Evolutionary conservation across 1,140 invertebrate species (phyloP), one percentile per base, ranked within the genome.

Genomic region (Drosophila albomicans): DNA sequence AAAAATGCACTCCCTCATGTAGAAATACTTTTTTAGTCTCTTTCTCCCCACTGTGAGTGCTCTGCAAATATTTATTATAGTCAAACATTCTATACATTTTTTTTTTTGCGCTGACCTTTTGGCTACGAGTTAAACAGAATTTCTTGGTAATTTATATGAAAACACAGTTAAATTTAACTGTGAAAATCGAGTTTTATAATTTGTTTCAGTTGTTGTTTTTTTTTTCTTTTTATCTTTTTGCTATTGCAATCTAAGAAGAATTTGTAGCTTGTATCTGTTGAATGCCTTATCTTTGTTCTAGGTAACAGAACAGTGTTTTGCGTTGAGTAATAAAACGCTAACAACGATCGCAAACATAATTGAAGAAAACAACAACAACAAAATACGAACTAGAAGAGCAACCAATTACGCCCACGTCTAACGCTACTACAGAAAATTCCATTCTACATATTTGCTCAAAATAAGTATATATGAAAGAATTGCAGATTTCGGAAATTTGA

Each of bases 281-380:
- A 87, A 79, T 86, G 76, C 65, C 49, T 88, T 86, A 86, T 86
- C 82, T 88, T 79, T 86, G 82, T 86, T 78, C 62, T 54, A 56
- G 59, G 15, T 13, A 11, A 66, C 63, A 56, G 13, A 30, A 66
- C 63, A 66, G 51, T 70, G 71, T 75, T 51, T 43, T 43, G 59
- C 75, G 68, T 64, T 16, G 54, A 49, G n/a, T 25, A 49, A 5
- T 30, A 43, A 45, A 57, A 45, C n/a, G 62, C 30, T 59, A 64
- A 48, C 46, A 56, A 59, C 58, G 70, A 66, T 54, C n/a, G 70
- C 70, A 67, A 73, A 73, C 52, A 64, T 32, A 52, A 48, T n/a
- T 15, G 20, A 25, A 25, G 20, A 25, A 25, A 25, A 25, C 13
- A 49, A 38, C 35, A 38, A 38, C 35, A 8, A 32, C 32, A 32